A percentile compares a stretch with the other conserved stretches of the same genome.
Conservation (phyloP, 2,113 vertebrate species). For the Ascaphus truei region DNA sequence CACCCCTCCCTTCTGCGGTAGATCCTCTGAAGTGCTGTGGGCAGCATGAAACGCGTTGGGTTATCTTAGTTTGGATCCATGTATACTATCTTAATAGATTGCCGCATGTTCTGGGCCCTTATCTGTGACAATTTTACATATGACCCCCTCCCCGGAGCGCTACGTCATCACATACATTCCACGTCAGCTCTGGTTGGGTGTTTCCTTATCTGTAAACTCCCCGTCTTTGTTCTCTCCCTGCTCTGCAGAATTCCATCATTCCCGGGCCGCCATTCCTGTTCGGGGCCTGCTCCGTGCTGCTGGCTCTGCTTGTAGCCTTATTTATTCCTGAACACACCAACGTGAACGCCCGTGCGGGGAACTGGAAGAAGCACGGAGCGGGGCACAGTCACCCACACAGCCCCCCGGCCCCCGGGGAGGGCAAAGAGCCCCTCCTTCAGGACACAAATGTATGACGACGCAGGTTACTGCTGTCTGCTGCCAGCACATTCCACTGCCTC, state of each 20-base stretch:
- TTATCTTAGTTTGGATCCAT: too few relatives aligned
- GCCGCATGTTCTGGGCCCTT: too few relatives aligned
- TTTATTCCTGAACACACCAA: conserved; percentile 83
- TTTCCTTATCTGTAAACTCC: too few relatives aligned
- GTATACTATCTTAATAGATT: too few relatives aligned
- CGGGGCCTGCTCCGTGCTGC: conserved; percentile 76
- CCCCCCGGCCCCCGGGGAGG: conserved; percentile 74
- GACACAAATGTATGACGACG: conserved; percentile 79
- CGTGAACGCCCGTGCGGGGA: conserved; percentile 62
- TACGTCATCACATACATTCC: too few relatives aligned
- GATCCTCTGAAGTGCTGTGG: too few relatives aligned
- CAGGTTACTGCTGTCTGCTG: neutral
- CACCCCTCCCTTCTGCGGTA: too few relatives aligned
- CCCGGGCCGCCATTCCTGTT: conserved; percentile 81
- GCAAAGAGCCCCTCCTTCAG: conserved; percentile 82
- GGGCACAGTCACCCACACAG: conserved; percentile 73
- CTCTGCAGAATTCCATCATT: conserved; percentile 74
- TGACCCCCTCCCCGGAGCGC: too few relatives aligned
- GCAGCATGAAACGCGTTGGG: too few relatives aligned
- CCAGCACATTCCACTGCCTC: conserved; percentile 11
- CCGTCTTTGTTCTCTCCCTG: too few relatives aligned
- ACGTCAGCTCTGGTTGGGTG: too few relatives aligned
- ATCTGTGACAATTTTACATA: too few relatives aligned
- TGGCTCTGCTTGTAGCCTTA: conserved; percentile 83
- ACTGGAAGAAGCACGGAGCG: conserved; percentile 80